These are phyloP conservation scores for Blera fallax DNA, from an alignment of 2,888 invertebrate species.

Conservation along the genomic window DNA sequence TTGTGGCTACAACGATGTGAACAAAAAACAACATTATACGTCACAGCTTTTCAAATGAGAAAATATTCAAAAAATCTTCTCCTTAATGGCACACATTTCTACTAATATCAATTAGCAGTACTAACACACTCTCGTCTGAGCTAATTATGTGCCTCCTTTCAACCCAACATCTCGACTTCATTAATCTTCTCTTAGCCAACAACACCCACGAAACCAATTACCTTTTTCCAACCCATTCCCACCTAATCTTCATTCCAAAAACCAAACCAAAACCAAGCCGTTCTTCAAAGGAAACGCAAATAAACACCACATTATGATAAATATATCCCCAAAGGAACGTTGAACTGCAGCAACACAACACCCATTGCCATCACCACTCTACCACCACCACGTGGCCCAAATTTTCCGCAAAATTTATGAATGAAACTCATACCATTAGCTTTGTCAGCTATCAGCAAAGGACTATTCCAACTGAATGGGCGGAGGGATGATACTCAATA, in stretches of 20 bases:
- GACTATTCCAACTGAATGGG: conserved; percentile 35
- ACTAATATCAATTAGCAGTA: background rate
- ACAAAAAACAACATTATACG: too few relatives aligned
- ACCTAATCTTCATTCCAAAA: conserved; percentile 4
- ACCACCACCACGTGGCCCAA: conserved; percentile 43
- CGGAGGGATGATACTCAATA: conserved; percentile 65
- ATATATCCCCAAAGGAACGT: conserved; percentile 39
- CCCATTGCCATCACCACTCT: background rate
- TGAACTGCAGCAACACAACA: conserved; percentile 5
- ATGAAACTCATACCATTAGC: conserved; percentile 65
- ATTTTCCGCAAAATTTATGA: conserved; percentile 64
- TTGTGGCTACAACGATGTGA: too few relatives aligned
- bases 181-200: conserved; percentile 16
- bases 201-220: conserved; percentile 37
- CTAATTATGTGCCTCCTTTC: background rate
- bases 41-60: too few relatives aligned
- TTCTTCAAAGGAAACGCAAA: conserved; percentile 11
- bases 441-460: conserved; percentile 55
- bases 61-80: too few relatives aligned
- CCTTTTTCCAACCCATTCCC: conserved; percentile 10
- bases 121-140: background rate
- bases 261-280: background rate
- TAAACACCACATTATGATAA: conserved; percentile 60
- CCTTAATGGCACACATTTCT: background rate
- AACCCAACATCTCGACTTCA: background rate